phyloP scores from a whole-genome alignment of 2,113 vertebrate species.

The Pionites leucogaster region DNA sequence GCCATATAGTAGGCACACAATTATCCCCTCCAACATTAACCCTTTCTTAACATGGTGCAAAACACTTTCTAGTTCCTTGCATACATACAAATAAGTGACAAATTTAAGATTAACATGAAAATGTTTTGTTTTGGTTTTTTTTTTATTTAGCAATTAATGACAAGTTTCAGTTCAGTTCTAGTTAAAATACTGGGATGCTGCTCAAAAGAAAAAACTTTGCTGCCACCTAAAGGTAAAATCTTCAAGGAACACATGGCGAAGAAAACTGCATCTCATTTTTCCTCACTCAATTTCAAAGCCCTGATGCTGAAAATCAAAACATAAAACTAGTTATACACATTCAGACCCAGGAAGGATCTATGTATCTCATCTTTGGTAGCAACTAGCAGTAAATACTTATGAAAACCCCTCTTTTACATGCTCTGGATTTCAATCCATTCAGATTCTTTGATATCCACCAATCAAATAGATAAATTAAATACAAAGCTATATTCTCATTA shows the following conservation, averaged over 20 bases:
- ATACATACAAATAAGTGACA: not conserved
- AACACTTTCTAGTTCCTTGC: not conserved
- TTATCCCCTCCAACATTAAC: not conserved
- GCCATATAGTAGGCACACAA: not conserved
- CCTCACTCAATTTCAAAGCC: not conserved
- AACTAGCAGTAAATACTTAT: not conserved
- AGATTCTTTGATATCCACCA: not conserved
- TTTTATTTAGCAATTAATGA: not conserved
- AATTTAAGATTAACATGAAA: not conserved
- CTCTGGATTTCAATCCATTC: not conserved
- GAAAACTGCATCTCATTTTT: accelerated
- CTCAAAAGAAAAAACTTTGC: not conserved
- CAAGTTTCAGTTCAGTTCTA: not conserved
- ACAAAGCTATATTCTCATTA: not conserved
- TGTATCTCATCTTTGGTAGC: not conserved
- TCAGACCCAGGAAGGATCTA: not conserved
- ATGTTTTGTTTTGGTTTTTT: not conserved
- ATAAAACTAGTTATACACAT: not conserved
- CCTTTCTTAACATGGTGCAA: not conserved
- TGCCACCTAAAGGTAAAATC: slow-evolving; percentile 68
- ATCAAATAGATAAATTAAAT: not conserved
- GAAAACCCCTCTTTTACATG: not conserved
- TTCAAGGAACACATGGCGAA: not conserved
- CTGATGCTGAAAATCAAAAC: not conserved
- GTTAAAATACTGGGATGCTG: not conserved